These are phyloP conservation scores for Strigamia crassipes DNA, from an alignment of 2,888 invertebrate species.

Conservation along the genomic window DNA sequence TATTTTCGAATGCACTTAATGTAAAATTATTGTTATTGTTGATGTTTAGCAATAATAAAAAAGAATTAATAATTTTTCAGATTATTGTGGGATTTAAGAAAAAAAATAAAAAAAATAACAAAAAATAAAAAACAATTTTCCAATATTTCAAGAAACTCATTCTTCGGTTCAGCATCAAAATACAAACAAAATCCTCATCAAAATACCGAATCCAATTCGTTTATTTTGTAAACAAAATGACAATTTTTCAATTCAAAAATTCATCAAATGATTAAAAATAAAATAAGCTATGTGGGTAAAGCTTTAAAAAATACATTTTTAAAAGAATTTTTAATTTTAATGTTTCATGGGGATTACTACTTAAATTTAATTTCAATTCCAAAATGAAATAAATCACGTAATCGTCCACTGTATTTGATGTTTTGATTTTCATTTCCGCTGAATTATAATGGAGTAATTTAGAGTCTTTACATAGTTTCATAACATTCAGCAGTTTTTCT, in stretches of 20 bases:
- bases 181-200: slow-evolving; percentile 12
- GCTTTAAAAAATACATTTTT: not conserved
- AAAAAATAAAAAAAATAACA: not conserved
- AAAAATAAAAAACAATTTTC: not conserved
- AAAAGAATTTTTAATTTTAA: not conserved
- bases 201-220: not conserved
- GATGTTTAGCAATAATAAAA: too few relatives aligned
- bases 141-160: too few relatives aligned
- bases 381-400: not conserved
- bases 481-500: not conserved
- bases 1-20: too few relatives aligned
- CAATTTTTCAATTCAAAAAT: not conserved
- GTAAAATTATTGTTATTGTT: too few relatives aligned
- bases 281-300: not conserved
- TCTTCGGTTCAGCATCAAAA: too few relatives aligned
- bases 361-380: not conserved
- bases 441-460: not conserved
- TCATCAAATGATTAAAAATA: not conserved
- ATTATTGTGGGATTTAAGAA: too few relatives aligned
- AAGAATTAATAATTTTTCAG: too few relatives aligned
- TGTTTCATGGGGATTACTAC: not conserved
- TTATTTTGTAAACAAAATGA: not conserved
- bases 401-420: not conserved
- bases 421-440: slow-evolving; percentile 8
- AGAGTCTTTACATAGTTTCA: slow-evolving; percentile 12